A percentile compares a stretch with the other conserved stretches of the same genome.
Evolutionary conservation across 2,113 vertebrate species (phyloP).

Genomic region (Psettodes erumei): DNA sequence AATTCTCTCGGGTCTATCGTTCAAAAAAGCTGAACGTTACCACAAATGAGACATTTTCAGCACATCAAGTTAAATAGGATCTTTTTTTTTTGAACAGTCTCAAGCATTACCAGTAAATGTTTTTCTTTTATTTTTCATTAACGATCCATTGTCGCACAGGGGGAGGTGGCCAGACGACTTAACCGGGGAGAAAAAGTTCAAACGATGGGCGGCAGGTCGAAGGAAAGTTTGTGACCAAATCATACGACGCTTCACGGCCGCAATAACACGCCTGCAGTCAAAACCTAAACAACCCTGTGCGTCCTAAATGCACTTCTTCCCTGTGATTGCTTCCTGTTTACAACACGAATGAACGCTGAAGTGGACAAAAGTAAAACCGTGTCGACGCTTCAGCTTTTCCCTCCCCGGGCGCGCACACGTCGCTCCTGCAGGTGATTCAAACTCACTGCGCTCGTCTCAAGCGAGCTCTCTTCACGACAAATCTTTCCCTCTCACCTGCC

Average conservation of each 20-base stretch:
- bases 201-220: background rate
- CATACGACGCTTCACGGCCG: background rate
- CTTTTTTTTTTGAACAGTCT: background rate
- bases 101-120: background rate
- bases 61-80: background rate
- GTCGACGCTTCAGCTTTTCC: background rate
- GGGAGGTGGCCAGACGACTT: background rate
- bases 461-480: conserved; percentile 35
- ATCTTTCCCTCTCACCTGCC: conserved; percentile 40
- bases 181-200: background rate
- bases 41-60: background rate
- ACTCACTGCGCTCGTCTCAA: conserved; percentile 53
- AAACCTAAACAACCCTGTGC: no score
- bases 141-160: conserved; percentile 11
- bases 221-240: background rate
- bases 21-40: background rate
- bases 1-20: background rate
- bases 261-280: background rate
- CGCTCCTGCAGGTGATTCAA: conserved; percentile 34
- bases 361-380: background rate
- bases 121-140: conserved; percentile 37
- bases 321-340: background rate
- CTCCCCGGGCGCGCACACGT: conserved; percentile 11
- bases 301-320: no score
- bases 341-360: background rate